Base-by-base conservation (phyloP, 2,888 invertebrate genomes). In the Aphidoletes aphidimyza region DNA sequence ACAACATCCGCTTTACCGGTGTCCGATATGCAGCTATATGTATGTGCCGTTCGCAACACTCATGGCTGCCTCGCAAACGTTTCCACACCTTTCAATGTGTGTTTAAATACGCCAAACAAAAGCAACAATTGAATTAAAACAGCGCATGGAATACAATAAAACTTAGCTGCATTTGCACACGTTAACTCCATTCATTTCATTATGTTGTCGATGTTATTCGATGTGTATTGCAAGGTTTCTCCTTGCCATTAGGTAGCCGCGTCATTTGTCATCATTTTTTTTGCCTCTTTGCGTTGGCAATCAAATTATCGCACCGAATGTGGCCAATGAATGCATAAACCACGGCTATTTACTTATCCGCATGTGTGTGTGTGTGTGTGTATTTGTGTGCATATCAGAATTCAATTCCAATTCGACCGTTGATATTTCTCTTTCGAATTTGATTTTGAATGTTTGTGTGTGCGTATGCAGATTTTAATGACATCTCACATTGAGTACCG, bases 111-210 rank as follows among this genome's bases (percentile, higher is more conserved):
- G 37, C 37, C 81, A 81, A 49, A 81, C 81, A 81, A 81, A 81
- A 81, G 81, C 81, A 81, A 81, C 81, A 81, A 81, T 81, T 81
- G 81, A 81, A 81, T 81, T 81, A 37, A 81, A 81, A 81, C 81
- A 81, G 81, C 81, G 81, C 81, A 81, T 37, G 81, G 9, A 81
- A 37, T 37, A 81, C 37, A 81, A n/a, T n/a, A n/a, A 36, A 59
- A 81, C 36, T 81, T 81, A n/a, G n/a, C 37, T 22, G 22, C 37
- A 81, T 37, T 81, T 22, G 81, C 37, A 81, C 81, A 37, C n/a
- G 81, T 36, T 37, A 37, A 37, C n/a, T 81, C n/a, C 37, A 81
- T 81, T 81, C 81, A 37, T n/a, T n/a, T 81, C 37, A 37, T 37
- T 81, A 81, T 81, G 5, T n/a, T 54, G 22, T 54, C 37, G 78